Conservation (phyloP, 1,140 invertebrate genomes). For the Drosophila quadrilineata region DNA sequence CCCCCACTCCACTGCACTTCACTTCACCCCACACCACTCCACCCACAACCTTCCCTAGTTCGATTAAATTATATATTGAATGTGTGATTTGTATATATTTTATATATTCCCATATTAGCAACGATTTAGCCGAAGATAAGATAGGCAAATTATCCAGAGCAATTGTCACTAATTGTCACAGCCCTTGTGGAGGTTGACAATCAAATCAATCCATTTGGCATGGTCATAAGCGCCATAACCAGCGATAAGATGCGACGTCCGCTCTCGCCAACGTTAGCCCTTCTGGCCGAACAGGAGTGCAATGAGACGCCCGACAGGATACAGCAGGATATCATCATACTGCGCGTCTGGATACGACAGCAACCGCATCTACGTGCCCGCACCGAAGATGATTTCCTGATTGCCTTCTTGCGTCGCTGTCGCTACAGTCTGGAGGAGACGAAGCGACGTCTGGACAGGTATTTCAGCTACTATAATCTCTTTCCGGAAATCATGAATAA, state of each 20-base stretch:
- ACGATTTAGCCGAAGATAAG: constrained; percentile 52
- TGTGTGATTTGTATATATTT: background rate
- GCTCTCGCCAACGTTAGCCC: constrained; percentile 79
- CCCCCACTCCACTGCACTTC: no score
- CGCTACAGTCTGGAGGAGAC: constrained; percentile 86
- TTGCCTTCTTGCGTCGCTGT: constrained; percentile 85
- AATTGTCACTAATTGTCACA: no score
- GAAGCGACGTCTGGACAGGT: constrained; percentile 85
- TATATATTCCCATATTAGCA: background rate
- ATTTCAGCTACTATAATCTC: constrained; percentile 83
- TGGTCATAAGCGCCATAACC: constrained; percentile 36
- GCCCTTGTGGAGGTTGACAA: background rate
- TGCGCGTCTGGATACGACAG: constrained; percentile 86
- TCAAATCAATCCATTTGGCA: background rate
- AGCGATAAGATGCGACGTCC: constrained; percentile 73
- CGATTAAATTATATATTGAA: no score
- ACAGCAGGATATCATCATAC: constrained; percentile 83
- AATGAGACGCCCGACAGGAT: constrained; percentile 84
- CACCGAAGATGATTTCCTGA: constrained; percentile 84
- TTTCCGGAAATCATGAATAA: constrained; percentile 83
- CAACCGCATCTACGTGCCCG: constrained; percentile 84
- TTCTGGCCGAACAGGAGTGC: constrained; percentile 83
- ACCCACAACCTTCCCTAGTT: no score
- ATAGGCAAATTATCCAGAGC: constrained; percentile 51
- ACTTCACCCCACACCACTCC: no score